Conservation (phyloP, 2,797 vertebrate species). For the Poeciliopsis presidionis region DNA sequence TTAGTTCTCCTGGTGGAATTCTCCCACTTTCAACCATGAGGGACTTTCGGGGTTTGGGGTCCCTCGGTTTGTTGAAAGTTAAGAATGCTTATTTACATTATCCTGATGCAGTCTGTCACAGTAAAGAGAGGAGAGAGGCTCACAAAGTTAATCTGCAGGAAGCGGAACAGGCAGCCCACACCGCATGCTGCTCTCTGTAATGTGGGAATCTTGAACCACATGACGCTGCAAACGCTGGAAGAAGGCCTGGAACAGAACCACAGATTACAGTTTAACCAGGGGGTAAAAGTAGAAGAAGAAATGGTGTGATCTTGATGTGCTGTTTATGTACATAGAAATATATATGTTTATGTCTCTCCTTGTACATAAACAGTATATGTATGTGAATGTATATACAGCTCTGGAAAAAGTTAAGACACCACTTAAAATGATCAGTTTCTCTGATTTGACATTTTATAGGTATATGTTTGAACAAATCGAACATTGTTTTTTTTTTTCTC, state of each 20-base stretch:
- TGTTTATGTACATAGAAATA: constrained; percentile 33
- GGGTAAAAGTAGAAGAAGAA: constrained; percentile 56
- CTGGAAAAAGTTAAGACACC: too few species aligned
- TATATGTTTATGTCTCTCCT: background rate
- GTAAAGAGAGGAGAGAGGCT: constrained; percentile 63
- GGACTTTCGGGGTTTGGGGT: constrained; percentile 56
- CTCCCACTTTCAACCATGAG: constrained; percentile 70
- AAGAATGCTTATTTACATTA: constrained; percentile 79
- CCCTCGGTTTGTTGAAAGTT: constrained; percentile 76
- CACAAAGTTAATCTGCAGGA: constrained; percentile 79
- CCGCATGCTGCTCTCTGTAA: constrained; percentile 78
- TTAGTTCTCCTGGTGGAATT: constrained; percentile 76
- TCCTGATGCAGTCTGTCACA: constrained; percentile 78
- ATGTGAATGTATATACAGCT: constrained; percentile 24
- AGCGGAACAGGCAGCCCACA: constrained; percentile 78
- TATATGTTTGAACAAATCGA: too few species aligned
- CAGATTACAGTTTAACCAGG: constrained; percentile 71
- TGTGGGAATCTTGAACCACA: constrained; percentile 81
- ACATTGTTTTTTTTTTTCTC: too few species aligned
- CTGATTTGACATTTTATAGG: too few species aligned
- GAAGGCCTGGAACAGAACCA: constrained; percentile 66
- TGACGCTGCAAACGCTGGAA: constrained; percentile 68
- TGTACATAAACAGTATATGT: too few species aligned
- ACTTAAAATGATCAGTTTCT: too few species aligned
- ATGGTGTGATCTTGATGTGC: constrained; percentile 45